A percentile compares a stretch with the other conserved stretches of the same genome.
These are phyloP conservation scores for Falco berigora DNA, from an alignment of 2,797 vertebrate genomes.

Conservation along the genomic window DNA sequence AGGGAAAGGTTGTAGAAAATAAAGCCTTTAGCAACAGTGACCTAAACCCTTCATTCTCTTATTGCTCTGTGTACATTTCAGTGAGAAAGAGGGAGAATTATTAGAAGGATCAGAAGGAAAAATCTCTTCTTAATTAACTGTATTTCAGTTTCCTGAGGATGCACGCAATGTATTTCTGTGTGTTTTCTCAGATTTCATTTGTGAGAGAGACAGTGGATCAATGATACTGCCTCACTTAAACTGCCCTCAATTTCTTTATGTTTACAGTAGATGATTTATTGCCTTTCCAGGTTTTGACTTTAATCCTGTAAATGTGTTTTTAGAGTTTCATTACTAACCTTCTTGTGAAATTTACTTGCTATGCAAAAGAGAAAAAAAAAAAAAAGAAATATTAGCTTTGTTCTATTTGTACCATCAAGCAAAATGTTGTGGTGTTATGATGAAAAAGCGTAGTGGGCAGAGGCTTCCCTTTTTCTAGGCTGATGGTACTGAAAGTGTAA, in stretches of 20 bases:
- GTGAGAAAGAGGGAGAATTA: neutral
- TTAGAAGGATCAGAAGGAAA: constrained; percentile 45
- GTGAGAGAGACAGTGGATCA: neutral
- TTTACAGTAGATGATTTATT: neutral
- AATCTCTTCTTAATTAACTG: constrained; percentile 51
- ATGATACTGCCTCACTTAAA: neutral
- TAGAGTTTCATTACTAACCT: neutral
- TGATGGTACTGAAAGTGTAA: neutral
- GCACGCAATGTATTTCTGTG: neutral
- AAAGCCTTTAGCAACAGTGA: neutral
- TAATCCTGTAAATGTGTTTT: neutral
- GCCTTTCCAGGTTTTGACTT: neutral
- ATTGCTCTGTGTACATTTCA: neutral
- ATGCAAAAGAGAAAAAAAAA: neutral
- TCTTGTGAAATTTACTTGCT: neutral
- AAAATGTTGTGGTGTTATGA: neutral
- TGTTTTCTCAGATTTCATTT: constrained; percentile 17
- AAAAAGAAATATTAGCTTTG: neutral
- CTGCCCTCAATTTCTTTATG: neutral
- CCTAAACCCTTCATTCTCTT: neutral
- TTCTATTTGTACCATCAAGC: neutral
- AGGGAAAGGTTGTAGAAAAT: neutral
- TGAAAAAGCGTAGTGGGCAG: neutral
- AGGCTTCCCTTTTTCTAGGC: neutral
- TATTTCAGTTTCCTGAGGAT: constrained; percentile 44